A percentile compares a stretch with the other conserved stretches of the same genome.
Evolutionary conservation across 2,888 invertebrate genomes (phyloP).

Genomic region (Amiota communis): DNA sequence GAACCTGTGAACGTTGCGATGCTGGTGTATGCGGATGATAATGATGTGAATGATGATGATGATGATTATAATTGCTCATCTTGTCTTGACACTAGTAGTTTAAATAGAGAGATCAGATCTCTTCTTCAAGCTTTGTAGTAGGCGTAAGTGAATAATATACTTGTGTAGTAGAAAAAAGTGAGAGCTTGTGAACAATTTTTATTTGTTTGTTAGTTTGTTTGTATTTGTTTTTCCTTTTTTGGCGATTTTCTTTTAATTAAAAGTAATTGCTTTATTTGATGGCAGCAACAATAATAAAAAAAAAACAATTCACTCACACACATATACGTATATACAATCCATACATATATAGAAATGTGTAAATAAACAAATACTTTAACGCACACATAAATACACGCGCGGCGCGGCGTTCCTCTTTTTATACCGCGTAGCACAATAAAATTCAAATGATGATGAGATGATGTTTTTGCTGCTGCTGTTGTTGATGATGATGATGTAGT

Average conservation of each 20-base stretch:
- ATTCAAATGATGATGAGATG: not conserved
- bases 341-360: slow-evolving; percentile 24
- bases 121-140: slow-evolving; percentile 2
- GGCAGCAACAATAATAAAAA: slow-evolving; percentile 51
- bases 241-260: slow-evolving; percentile 32
- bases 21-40: slow-evolving; percentile 50
- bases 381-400: not conserved
- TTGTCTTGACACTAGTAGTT: not conserved
- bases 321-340: slow-evolving; percentile 33
- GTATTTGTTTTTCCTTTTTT: slow-evolving; percentile 38
- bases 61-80: slow-evolving; percentile 61
- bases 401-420: not conserved
- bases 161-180: slow-evolving; percentile 25
- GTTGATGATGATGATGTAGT: not conserved
- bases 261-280: slow-evolving; percentile 53
- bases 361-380: slow-evolving; percentile 51
- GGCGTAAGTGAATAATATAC: slow-evolving; percentile 22
- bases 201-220: not conserved
- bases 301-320: slow-evolving; percentile 46
- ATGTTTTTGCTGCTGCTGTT: not conserved
- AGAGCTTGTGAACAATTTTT: slow-evolving; percentile 1
- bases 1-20: slow-evolving; percentile 35
- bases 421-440: not conserved
- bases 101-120: too few species aligned
- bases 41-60: slow-evolving; percentile 54